Conservation (phyloP, 1,140 invertebrate genomes). For the Papilio helenus region DNA sequence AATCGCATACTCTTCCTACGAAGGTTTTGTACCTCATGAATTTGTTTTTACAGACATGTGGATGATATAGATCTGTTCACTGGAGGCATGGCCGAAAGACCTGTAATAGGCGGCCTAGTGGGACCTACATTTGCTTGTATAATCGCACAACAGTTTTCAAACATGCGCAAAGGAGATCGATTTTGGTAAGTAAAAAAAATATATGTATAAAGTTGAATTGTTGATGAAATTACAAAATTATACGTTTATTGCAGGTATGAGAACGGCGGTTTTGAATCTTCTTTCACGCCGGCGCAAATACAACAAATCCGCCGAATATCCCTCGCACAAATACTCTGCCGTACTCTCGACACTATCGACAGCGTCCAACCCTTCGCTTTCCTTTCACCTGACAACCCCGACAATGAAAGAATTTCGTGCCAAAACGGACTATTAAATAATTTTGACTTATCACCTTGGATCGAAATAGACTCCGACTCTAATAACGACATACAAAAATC, state of each 20-base stretch:
- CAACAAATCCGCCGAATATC: conserved; percentile 91
- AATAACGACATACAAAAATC: conserved; percentile 73
- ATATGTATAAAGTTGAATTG: not conserved
- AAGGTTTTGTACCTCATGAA: not conserved
- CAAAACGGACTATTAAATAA: conserved; percentile 87
- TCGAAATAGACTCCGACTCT: conserved; percentile 75
- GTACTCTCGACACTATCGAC: conserved; percentile 90
- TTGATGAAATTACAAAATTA: not conserved
- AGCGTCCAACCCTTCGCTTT: conserved; percentile 90
- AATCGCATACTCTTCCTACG: not conserved
- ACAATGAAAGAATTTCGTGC: conserved; percentile 87
- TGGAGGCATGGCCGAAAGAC: conserved; percentile 92
- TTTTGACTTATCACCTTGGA: conserved; percentile 86
- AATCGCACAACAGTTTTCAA: conserved; percentile 95
- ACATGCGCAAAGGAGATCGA: conserved; percentile 93
- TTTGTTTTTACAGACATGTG: conserved; percentile 82
- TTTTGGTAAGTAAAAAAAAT: conserved; percentile 88
- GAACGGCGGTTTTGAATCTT: conserved; percentile 88
- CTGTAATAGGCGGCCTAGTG: conserved; percentile 91
- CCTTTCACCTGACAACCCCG: conserved; percentile 85
- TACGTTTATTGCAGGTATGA: conserved; percentile 85
- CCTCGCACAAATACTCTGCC: conserved; percentile 93
- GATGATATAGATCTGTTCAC: conserved; percentile 97
- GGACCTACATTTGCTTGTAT: conserved; percentile 98
- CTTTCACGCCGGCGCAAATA: conserved; percentile 92